Base-by-base conservation (phyloP, 2,113 vertebrate species). In the Rhinopomastus cyanomelas region DNA sequence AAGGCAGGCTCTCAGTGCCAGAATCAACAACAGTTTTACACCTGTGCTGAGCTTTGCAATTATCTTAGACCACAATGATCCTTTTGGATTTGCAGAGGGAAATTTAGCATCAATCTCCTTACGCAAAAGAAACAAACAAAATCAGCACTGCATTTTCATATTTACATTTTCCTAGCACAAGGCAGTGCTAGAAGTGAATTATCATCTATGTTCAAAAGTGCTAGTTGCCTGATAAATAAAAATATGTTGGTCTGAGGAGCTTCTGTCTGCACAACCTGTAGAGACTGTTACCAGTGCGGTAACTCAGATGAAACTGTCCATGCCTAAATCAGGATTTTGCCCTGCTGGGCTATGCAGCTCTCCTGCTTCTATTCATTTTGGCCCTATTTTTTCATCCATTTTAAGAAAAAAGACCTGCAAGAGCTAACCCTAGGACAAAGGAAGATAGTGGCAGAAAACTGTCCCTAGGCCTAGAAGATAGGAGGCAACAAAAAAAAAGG, bases 11-110 rank as follows among this genome's bases (percentile, higher is more conserved):
- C 53, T 68, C 42, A 29, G 53, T 72, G 73, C 69, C 79, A 94
- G 82, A 92, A 71, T 84, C 93, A 89, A 92, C 57, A 42, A 9
- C 65, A 90, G 68, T 78, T 91, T 53, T 80, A 84, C 36, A 67
- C 21, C 67, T 61, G 21, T 44, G 32, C 57, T 67, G 55, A 89
- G 55, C 73, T 88, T 74, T 75, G 88, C 71, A 83, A 82, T 77
- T 85, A 59, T 57, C 73, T 92, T 87, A 81, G 73, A 76, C 79
- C n/a, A 1, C 78, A 75, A 46, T 5, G 10, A 87, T 81, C 53
- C 44, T 69, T 37, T 69, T 66, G 57, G 46, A 57, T 86, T 93
- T 94, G 42, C 65, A 88, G 32, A 23, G 39, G 51, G 62, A 82
- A 62, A 72, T 90, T 84, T 90, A 94, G 53, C 67, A 88, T 92